Evolutionary conservation across 2,797 vertebrate genomes (phyloP), one percentile per base, ranked within the genome.

Genomic region (Glyptemys insculpta): DNA sequence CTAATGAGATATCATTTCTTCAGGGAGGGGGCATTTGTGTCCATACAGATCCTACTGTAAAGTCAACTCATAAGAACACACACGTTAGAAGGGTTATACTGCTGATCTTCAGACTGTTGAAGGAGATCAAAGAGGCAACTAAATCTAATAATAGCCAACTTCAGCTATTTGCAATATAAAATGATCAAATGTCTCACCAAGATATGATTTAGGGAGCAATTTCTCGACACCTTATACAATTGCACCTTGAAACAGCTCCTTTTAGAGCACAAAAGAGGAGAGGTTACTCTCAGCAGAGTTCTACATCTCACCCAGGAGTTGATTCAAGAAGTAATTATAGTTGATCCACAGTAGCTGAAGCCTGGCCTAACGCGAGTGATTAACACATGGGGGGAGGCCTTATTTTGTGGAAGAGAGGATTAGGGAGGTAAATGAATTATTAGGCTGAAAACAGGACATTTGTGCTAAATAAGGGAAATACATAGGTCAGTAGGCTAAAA

Each of bases 31-130:
- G 31, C 29, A 62, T 62, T 34, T 15, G 6, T 62, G 29, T 4
- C 68, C 44, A 53, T 41, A 50, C 21, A 78, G 79, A 62, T 15
- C 59, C 59, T 34, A 62, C 29, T 62, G 29, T 59, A 59, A 59
- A 5, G 57, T 34, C 31, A 72, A 72, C 19, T 72, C 68, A 12
- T 72, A 12, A 41, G 68, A 41, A 21, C 41, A 18, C 31, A n/a
- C 47, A 37, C 31, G 6, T 81, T 81, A 68, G 0, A 3, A 34
- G 3, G 12, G 1, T 44, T 27, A 47, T 29, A 47, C 37, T 1
- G 10, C 62, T 25, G 41, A 15, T 5, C 11, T 50, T 6, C 34
- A 79, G 23, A 2, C 21, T 23, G 6, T 0, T 0, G 52, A 8
- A 4, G 0, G n/a, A 21, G 57, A 18, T 0, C 1, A 3, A 5